phyloP scores from a whole-genome alignment of 2,797 vertebrate species.

The Chrysocyon brachyurus region DNA sequence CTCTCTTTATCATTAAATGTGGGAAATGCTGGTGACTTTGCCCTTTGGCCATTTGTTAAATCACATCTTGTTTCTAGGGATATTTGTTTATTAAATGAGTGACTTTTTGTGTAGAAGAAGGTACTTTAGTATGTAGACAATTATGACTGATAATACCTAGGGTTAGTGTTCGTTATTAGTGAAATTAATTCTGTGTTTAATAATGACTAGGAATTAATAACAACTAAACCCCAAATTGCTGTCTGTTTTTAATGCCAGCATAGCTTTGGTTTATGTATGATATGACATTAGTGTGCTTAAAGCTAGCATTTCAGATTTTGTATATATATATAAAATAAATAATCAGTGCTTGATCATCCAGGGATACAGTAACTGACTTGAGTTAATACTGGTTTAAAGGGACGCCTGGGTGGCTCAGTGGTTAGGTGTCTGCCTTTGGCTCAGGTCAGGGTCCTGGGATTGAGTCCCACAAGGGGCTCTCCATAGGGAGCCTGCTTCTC shows the following conservation, averaged over 20 bases:
- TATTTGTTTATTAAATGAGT: neutral
- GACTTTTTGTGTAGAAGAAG: neutral
- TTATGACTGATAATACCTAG: neutral
- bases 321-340: neutral
- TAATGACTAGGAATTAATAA: neutral
- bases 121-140: neutral
- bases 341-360: neutral
- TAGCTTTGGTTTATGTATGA: neutral
- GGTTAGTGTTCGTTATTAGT: neutral
- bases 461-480: too few relatives aligned
- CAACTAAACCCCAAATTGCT: neutral
- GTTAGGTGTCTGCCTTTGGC: too few relatives aligned
- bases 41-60: slow-evolving; percentile 1
- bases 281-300: neutral
- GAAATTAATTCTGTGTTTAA: neutral
- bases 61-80: neutral
- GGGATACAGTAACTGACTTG: neutral
- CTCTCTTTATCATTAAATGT: neutral
- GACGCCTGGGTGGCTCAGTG: too few relatives aligned
- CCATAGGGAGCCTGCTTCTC: too few relatives aligned
- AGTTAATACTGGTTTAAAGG: neutral
- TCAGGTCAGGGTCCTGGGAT: too few relatives aligned
- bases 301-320: neutral
- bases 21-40: neutral
- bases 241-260: neutral